A percentile compares a stretch with the other conserved stretches of the same genome.
phyloP scores from a whole-genome alignment of 2,797 vertebrate species.

The Fundulus diaphanus region DNA sequence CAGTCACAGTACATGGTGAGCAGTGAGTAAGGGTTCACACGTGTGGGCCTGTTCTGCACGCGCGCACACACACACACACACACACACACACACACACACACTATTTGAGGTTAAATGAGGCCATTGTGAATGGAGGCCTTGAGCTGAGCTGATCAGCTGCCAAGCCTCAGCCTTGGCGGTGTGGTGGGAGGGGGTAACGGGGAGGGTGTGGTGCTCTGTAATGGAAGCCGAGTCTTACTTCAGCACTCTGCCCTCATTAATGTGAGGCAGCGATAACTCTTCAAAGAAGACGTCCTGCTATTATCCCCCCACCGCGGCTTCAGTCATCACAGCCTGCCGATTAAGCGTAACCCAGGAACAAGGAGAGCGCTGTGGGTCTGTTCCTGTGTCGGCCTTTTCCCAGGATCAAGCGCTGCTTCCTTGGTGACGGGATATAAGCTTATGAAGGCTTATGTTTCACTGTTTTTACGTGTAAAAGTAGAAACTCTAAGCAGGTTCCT shows the following conservation, averaged over 20 bases:
- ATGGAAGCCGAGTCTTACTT: slow-evolving; percentile 64
- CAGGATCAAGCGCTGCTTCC: slow-evolving; percentile 15
- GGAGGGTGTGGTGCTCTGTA: slow-evolving; percentile 51
- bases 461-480: not conserved
- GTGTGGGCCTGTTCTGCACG: slow-evolving; percentile 56
- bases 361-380: slow-evolving; percentile 34
- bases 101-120: slow-evolving; percentile 58
- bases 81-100: slow-evolving; percentile 22
- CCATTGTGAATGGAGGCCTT: slow-evolving; percentile 61
- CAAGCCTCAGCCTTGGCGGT: slow-evolving; percentile 66
- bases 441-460: not conserved
- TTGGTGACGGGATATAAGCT: slow-evolving; percentile 23
- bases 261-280: slow-evolving; percentile 73
- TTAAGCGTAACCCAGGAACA: slow-evolving; percentile 52
- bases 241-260: slow-evolving; percentile 71
- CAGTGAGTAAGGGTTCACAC: slow-evolving; percentile 51
- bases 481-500: not conserved
- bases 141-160: slow-evolving; percentile 65
- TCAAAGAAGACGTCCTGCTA: slow-evolving; percentile 66
- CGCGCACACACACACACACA: slow-evolving; percentile 28
- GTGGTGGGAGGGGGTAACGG: slow-evolving; percentile 8
- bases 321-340: slow-evolving; percentile 56
- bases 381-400: slow-evolving; percentile 23
- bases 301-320: slow-evolving; percentile 57
- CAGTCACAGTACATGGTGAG: slow-evolving; percentile 44